Evolutionary conservation across 2,113 vertebrate species (phyloP).

Genomic region (Macheiramphus alcinus): DNA sequence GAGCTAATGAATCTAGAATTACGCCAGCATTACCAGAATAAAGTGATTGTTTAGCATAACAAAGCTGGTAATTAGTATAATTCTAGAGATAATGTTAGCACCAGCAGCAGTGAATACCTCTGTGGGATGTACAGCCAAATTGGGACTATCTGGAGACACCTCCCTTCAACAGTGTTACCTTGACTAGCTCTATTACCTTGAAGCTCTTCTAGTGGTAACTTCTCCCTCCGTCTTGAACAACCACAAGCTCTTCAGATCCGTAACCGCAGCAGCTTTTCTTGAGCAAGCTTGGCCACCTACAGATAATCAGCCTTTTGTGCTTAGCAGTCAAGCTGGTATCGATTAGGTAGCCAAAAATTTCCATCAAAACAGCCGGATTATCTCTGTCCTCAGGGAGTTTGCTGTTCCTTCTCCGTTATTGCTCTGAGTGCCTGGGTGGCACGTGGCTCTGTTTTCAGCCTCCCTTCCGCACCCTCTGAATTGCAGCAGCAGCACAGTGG

Average conservation of each 20-base stretch:
- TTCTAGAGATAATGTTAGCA: background rate
- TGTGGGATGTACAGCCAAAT: background rate
- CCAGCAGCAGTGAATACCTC: background rate
- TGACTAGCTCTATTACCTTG: background rate
- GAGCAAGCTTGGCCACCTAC: background rate
- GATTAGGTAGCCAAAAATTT: background rate
- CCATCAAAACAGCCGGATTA: background rate
- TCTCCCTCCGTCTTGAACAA: background rate
- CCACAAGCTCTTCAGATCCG: background rate
- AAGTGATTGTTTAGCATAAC: conserved; percentile 9
- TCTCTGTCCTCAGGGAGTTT: background rate
- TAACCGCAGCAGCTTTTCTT: background rate
- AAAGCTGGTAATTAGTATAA: background rate
- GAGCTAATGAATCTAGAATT: conserved; percentile 16
- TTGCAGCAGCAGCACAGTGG: background rate
- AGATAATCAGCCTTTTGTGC: background rate
- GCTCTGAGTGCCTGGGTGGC: accelerated
- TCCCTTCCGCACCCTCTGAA: background rate
- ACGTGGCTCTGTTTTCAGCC: background rate
- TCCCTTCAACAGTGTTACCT: background rate
- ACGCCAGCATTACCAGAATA: background rate
- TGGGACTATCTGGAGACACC: background rate
- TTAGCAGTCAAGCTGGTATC: background rate
- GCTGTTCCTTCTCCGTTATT: background rate
- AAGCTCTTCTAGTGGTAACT: background rate